Percentiles rank a stretch among this genome's conserved stretches.
phyloP scores from a whole-genome alignment of 92 coral and sea anemone genomes.

The Bergia sp. region DNA sequence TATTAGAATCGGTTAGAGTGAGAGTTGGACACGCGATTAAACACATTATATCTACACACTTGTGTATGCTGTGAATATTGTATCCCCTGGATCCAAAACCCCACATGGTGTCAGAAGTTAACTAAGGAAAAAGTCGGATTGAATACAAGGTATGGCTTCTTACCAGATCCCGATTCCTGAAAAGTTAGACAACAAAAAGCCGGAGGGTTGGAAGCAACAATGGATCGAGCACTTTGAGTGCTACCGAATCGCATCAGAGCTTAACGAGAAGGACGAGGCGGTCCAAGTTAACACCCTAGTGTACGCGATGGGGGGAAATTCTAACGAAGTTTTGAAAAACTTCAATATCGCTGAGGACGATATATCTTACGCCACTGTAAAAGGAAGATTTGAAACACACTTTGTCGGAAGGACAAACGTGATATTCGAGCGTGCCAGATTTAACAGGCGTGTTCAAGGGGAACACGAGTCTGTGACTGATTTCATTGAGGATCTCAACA shows the following conservation, averaged over 20 bases:
- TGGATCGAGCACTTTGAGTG: slow-evolving; percentile 52
- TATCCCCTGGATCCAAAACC: slow-evolving; percentile 17
- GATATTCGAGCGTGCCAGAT: slow-evolving; percentile 35
- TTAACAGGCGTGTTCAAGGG: slow-evolving; percentile 26
- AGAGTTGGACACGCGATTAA: slow-evolving; percentile 9
- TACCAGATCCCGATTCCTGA: slow-evolving; percentile 42
- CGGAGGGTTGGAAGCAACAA: slow-evolving; percentile 34
- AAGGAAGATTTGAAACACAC: neutral
- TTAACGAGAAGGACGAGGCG: neutral
- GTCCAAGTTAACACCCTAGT: slow-evolving; percentile 11
- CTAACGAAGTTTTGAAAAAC: slow-evolving; percentile 26
- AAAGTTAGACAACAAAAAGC: slow-evolving; percentile 37
- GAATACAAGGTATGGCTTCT: slow-evolving; percentile 1
- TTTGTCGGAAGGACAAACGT: slow-evolving; percentile 17
- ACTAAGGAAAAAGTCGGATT: slow-evolving; percentile 5
- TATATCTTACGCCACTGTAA: neutral
- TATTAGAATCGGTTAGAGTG: neutral
- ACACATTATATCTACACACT: neutral
- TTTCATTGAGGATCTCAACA: slow-evolving; percentile 25
- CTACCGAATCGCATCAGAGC: slow-evolving; percentile 40
- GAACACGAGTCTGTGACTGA: slow-evolving; percentile 26
- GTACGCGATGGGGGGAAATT: slow-evolving; percentile 45
- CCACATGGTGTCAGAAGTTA: slow-evolving; percentile 50
- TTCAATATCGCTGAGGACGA: slow-evolving; percentile 1
- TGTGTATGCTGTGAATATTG: neutral